These are phyloP conservation scores for Genyomyrus donnyi DNA, from an alignment of 2,113 vertebrate species.

Conservation along the genomic window DNA sequence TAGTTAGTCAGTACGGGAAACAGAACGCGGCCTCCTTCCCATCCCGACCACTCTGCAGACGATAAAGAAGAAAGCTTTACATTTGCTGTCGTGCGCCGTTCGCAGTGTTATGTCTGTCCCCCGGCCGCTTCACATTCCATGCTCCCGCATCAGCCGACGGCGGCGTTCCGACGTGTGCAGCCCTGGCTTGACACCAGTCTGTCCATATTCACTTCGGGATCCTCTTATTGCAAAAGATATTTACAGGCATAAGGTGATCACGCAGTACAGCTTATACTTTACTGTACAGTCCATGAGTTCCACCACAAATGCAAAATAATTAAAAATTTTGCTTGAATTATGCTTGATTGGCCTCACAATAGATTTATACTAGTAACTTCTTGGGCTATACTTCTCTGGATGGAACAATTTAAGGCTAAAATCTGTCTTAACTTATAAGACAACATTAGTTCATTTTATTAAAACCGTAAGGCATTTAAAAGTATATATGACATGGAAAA, in stretches of 20 bases:
- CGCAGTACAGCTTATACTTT: not conserved
- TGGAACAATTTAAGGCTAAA: not conserved
- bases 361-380: not conserved
- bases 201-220: not conserved
- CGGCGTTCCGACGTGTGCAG: not conserved
- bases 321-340: not conserved
- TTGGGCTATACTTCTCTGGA: not conserved
- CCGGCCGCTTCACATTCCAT: constrained; percentile 20
- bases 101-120: constrained; percentile 32
- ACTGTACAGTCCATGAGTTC: not conserved
- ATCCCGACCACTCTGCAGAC: constrained; percentile 7
- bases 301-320: not conserved
- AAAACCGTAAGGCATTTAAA: not conserved
- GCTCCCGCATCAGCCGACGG: not conserved
- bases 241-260: not conserved
- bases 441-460: not conserved
- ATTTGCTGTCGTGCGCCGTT: constrained; percentile 1
- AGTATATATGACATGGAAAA: not conserved
- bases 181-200: not conserved
- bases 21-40: not conserved
- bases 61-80: constrained; percentile 24
- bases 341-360: not conserved
- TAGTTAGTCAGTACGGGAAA: not conserved
- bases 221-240: not conserved
- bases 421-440: not conserved